Base-by-base conservation (phyloP, 2,797 vertebrate genomes). In the Carcharodon carcharias region DNA sequence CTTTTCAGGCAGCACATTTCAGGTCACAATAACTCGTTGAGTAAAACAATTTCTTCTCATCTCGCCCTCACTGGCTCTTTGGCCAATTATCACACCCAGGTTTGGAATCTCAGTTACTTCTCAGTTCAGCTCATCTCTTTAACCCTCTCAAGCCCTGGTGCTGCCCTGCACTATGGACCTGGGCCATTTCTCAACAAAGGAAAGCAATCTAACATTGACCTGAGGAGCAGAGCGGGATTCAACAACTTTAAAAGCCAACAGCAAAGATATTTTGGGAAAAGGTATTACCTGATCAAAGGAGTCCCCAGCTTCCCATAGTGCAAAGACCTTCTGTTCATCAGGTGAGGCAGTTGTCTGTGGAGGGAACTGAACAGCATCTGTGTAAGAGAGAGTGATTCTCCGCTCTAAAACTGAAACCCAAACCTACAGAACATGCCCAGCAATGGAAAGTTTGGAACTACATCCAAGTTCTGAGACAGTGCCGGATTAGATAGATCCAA, bases 301-400 rank as follows among this genome's bases (percentile, higher is more conserved):
- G 93, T 99, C 99, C 96, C 99, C 99, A 0, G 98, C 98, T 97
- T 99, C 99, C 99, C 99, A 99, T 97, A 99, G 97, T 67, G 98
- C 99, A 96, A 99, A 99, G 96, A 99, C 99, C 97, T 99, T 99
- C 98, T 99, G 99, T 96, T 99, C 99, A 11, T 99, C 99, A 0
- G 98, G 97, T 31, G 98, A 98, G 50, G 98, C 98, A 96, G 97
- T 98, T 96, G 97, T 99, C 98, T 99, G 99, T 96, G 99, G 98
- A 97, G 99, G 99, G 97, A 99, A 99, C 99, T 99, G 93, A 97
- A 97, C 97, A 71, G 40, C 4, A 45, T 54, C 14, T 58, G 18
- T 14, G 58, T 95, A 28, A 71, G 67, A 50, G 11, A 71, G 16
- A 0, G 35, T 21, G 67, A 56, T 58, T 18, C 45, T 45, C 21